These are phyloP conservation scores for Callaeas wilsoni DNA, from an alignment of 2,113 vertebrate species.

Conservation along the genomic window DNA sequence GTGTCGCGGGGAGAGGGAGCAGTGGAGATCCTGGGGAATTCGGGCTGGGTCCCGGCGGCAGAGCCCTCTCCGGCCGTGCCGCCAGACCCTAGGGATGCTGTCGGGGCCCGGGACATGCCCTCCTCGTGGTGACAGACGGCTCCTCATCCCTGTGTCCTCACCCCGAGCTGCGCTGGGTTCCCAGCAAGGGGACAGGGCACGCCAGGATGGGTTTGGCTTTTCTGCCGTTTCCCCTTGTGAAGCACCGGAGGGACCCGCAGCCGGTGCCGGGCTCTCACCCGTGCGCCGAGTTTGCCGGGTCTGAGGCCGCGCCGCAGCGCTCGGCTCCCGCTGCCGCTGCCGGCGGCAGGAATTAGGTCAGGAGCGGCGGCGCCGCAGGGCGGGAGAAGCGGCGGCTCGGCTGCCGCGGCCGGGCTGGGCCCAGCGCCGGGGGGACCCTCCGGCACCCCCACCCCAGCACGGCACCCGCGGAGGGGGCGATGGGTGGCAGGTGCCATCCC, in stretches of 20 bases:
- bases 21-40: fast-evolving
- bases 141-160: fast-evolving
- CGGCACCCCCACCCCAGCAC: not conserved
- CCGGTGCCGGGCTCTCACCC: not conserved
- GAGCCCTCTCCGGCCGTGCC: not conserved
- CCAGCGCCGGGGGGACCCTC: not conserved
- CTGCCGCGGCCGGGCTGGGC: not conserved
- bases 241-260: not conserved
- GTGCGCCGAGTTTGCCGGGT: not conserved
- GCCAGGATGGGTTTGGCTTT: not conserved
- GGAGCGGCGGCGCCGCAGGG: not conserved
- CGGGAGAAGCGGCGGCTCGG: not conserved
- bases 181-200: not conserved
- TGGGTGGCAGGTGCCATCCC: not conserved
- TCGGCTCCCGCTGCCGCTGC: not conserved
- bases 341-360: constrained; percentile 25
- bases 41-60: too few species aligned
- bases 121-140: not conserved
- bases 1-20: fast-evolving
- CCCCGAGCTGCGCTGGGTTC: not conserved
- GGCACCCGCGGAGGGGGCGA: not conserved
- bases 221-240: not conserved
- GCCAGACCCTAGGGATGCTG: not conserved
- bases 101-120: not conserved
- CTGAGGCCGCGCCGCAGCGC: not conserved